Conservation (phyloP, 2,113 vertebrate genomes). For the Microcebus ravelobensis region DNA sequence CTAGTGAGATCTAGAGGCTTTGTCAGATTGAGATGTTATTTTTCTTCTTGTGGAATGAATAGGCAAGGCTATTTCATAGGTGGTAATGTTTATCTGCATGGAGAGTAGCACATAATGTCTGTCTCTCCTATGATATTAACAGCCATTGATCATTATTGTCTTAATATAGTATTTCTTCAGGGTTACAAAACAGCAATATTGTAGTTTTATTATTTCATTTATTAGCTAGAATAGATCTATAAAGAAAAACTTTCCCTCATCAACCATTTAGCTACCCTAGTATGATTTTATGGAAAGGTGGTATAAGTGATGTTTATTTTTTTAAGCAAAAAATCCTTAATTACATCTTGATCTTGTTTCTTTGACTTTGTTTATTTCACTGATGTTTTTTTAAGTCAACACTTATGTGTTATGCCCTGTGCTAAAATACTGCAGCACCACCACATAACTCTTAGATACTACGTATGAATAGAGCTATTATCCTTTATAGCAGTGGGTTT, state of each 20-base stretch:
- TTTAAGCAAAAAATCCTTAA: neutral
- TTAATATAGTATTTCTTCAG: neutral
- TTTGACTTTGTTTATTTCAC: neutral
- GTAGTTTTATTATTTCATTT: neutral
- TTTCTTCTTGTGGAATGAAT: neutral
- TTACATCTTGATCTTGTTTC: neutral
- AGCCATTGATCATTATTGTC: neutral
- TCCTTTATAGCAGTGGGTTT: neutral
- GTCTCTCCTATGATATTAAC: neutral
- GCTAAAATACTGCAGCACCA: neutral
- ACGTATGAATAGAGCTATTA: neutral
- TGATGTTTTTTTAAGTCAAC: neutral
- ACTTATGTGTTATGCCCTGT: neutral
- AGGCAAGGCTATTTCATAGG: neutral
- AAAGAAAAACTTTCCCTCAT: neutral
- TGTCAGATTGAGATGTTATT: neutral
- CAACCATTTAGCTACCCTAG: neutral
- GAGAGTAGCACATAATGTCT: neutral
- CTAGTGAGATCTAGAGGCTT: neutral
- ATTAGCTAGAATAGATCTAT: neutral
- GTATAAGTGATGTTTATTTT: neutral
- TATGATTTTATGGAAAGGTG: neutral
- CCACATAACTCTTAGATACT: neutral
- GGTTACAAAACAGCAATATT: neutral
- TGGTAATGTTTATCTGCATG: neutral